Conservation (phyloP, 2,113 vertebrate genomes). For the Pachypanchax playfairii region DNA sequence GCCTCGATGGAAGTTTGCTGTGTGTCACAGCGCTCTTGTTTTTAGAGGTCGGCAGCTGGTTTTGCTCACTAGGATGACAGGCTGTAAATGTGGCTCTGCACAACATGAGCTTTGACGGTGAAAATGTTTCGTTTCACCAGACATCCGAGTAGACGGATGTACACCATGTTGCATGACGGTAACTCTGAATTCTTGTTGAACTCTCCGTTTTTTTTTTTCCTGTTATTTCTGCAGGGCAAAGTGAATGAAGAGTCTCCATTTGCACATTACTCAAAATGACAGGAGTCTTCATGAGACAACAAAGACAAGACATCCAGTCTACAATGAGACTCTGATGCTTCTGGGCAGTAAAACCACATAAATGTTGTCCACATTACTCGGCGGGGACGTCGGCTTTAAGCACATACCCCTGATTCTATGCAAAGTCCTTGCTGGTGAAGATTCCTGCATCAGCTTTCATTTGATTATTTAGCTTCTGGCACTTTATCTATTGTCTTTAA, state of each 20-base stretch:
- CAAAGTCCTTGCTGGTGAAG: conserved; percentile 9
- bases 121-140: neutral
- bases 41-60: neutral
- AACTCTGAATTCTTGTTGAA: neutral
- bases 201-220: conserved; percentile 4
- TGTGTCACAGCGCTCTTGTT: too few relatives aligned
- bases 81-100: too few relatives aligned
- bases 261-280: conserved; percentile 73
- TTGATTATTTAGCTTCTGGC: conserved; percentile 23
- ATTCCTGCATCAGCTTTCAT: conserved; percentile 16
- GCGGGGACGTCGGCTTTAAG: neutral
- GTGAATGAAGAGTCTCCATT: conserved; percentile 75
- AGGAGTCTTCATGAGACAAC: neutral
- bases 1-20: too few relatives aligned
- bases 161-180: neutral
- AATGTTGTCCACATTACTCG: neutral
- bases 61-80: neutral
- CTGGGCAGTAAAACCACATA: neutral
- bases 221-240: conserved; percentile 65
- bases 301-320: neutral
- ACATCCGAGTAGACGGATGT: too few relatives aligned
- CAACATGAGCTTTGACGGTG: neutral
- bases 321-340: neutral
- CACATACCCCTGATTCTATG: conserved; percentile 3
- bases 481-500: conserved; percentile 17